phyloP scores from a whole-genome alignment of 2,888 invertebrate species.

The Sarcophaga variegata region DNA sequence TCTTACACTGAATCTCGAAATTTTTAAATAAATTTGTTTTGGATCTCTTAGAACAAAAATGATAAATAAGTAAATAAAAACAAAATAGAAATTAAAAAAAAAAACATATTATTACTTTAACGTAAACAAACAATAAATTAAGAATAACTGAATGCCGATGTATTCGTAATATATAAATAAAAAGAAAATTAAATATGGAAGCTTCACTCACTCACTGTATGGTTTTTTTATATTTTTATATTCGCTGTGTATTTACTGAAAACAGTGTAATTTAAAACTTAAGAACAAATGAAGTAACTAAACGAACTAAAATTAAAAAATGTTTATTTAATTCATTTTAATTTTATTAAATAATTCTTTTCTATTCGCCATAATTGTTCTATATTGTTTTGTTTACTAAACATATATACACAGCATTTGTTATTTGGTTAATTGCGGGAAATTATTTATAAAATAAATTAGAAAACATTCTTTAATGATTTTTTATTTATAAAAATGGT shows the following conservation, averaged over 20 bases:
- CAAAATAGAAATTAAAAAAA: not conserved
- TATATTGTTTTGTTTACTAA: slow-evolving; percentile 4
- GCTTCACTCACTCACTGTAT: not conserved
- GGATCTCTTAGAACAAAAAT: not conserved
- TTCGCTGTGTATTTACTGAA: not conserved
- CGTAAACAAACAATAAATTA: slow-evolving; percentile 9
- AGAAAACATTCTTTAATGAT: too few species aligned
- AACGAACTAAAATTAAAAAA: not conserved
- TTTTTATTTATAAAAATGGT: too few species aligned
- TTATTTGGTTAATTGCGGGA: too few species aligned
- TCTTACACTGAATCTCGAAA: too few species aligned
- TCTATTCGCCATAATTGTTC: slow-evolving; percentile 9
- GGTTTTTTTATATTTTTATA: not conserved
- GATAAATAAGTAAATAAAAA: not conserved
- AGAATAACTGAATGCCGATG: slow-evolving; percentile 10
- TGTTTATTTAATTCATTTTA: slow-evolving; percentile 39
- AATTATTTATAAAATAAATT: too few species aligned
- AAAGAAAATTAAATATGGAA: not conserved
- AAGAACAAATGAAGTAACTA: not conserved
- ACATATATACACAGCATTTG: not conserved
- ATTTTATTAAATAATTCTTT: slow-evolving; percentile 29
- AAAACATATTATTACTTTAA: slow-evolving; percentile 7
- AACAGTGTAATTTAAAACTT: not conserved
- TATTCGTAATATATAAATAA: not conserved
- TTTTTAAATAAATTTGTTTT: not conserved